These are phyloP conservation scores for Bovichtus variegatus DNA, from an alignment of 2,797 vertebrate genomes.

Conservation along the genomic window DNA sequence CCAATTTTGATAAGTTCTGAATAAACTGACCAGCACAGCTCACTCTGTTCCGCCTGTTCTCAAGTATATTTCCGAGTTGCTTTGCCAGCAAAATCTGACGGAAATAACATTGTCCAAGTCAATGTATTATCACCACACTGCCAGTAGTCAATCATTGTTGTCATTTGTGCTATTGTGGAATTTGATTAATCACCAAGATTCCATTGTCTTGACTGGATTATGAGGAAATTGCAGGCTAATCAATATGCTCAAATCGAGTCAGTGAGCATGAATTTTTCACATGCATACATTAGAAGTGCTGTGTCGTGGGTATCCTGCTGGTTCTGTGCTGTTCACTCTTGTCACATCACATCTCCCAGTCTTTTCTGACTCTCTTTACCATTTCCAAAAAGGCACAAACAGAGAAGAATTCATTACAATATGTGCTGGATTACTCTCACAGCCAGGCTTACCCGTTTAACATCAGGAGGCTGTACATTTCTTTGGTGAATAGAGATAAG, in stretches of 20 bases:
- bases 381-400: not conserved
- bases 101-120: constrained; percentile 14
- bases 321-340: constrained; percentile 16
- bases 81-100: constrained; percentile 22
- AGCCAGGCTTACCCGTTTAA: constrained; percentile 15
- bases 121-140: constrained; percentile 22
- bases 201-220: constrained; percentile 41
- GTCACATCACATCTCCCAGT: constrained; percentile 16
- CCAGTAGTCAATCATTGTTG: constrained; percentile 40
- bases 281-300: constrained; percentile 19
- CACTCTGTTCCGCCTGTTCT: not conserved
- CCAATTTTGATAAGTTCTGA: not conserved
- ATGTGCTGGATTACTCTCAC: constrained; percentile 12
- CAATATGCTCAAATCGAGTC: constrained; percentile 39
- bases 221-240: constrained; percentile 49
- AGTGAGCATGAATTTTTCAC: constrained; percentile 11
- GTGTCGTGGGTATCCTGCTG: constrained; percentile 27
- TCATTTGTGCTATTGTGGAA: constrained; percentile 23
- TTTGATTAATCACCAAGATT: constrained; percentile 23
- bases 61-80: not conserved
- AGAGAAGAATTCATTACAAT: constrained; percentile 31
- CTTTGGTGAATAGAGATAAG: constrained; percentile 39
- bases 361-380: not conserved
- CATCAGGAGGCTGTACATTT: constrained; percentile 17
- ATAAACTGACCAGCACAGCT: constrained; percentile 11